Conservation (phyloP, 2,888 invertebrate species). For the Cheilosia scutellata region DNA sequence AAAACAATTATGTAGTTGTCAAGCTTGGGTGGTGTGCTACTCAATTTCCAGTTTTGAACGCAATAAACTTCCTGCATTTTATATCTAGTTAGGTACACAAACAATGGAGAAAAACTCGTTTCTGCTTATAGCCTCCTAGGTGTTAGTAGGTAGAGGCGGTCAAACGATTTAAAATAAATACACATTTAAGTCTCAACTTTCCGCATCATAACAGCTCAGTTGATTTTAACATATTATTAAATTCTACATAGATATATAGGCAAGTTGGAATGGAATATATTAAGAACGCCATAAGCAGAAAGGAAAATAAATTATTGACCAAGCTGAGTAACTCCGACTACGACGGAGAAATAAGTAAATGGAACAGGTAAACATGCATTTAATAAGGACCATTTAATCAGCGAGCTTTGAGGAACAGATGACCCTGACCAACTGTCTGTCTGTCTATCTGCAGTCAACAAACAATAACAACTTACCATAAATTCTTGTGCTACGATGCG, state of each 20-base stretch:
- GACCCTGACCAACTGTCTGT: slow-evolving; percentile 61
- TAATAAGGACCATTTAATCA: slow-evolving; percentile 12
- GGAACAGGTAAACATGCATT: slow-evolving; percentile 4
- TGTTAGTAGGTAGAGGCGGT: slow-evolving; percentile 4
- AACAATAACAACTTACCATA: slow-evolving; percentile 83
- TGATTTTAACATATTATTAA: slow-evolving; percentile 19
- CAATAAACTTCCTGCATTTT: slow-evolving; percentile 47
- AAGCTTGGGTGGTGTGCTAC: neutral
- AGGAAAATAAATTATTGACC: slow-evolving; percentile 27
- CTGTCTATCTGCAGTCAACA: slow-evolving; percentile 20
- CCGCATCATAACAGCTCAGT: slow-evolving; percentile 22
- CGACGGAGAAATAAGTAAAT: neutral
- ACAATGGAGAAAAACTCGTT: slow-evolving; percentile 35
- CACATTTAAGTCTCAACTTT: slow-evolving; percentile 29
- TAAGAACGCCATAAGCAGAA: slow-evolving; percentile 11
- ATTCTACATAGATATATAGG: neutral
- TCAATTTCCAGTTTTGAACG: slow-evolving; percentile 61
- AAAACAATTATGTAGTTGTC: neutral
- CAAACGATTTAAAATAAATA: slow-evolving; percentile 19
- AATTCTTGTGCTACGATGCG: slow-evolving; percentile 81
- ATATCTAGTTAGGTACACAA: neutral
- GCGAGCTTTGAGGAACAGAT: slow-evolving; percentile 37
- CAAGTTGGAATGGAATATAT: slow-evolving; percentile 55
- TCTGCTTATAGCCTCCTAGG: neutral
- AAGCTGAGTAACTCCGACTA: slow-evolving; percentile 26